Conservation (phyloP, 2,797 vertebrate genomes). For the Phalloptychus januarius region DNA sequence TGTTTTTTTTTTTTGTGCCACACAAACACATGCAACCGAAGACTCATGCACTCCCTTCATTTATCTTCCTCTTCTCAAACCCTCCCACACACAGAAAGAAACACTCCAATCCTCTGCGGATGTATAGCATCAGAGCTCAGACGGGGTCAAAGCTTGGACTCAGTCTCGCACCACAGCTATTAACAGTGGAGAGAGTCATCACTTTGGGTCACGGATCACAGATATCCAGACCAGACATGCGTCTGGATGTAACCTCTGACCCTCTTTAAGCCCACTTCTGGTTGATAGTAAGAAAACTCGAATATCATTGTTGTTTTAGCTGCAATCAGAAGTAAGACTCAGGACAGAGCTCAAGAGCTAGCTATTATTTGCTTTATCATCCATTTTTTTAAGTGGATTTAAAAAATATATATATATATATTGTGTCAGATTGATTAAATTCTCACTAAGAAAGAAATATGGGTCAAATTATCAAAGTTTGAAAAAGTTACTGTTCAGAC, state of each 20-base stretch:
- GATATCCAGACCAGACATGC: constrained; percentile 36
- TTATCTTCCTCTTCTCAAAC: constrained; percentile 35
- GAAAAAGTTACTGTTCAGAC: background rate
- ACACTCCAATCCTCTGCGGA: constrained; percentile 49
- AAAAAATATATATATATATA: no score
- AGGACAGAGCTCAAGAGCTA: background rate
- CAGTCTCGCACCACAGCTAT: constrained; percentile 50
- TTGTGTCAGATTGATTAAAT: background rate
- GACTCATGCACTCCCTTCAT: constrained; percentile 17
- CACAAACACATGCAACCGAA: constrained; percentile 19
- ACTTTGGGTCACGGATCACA: constrained; percentile 51
- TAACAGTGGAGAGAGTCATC: constrained; percentile 44
- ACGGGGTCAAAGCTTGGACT: constrained; percentile 43
- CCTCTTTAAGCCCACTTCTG: constrained; percentile 29
- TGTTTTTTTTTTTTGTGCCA: constrained; percentile 24
- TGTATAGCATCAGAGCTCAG: constrained; percentile 36
- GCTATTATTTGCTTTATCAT: background rate
- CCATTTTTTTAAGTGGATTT: background rate
- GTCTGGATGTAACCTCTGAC: constrained; percentile 22
- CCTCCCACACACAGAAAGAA: constrained; percentile 34
- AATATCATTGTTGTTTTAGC: constrained; percentile 12
- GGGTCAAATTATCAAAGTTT: background rate
- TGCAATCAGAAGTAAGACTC: background rate
- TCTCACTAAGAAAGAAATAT: background rate
- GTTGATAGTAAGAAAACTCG: constrained; percentile 20